These are phyloP conservation scores for Muntiacus reevesi DNA, from an alignment of 2,113 vertebrate genomes.

Conservation along the genomic window DNA sequence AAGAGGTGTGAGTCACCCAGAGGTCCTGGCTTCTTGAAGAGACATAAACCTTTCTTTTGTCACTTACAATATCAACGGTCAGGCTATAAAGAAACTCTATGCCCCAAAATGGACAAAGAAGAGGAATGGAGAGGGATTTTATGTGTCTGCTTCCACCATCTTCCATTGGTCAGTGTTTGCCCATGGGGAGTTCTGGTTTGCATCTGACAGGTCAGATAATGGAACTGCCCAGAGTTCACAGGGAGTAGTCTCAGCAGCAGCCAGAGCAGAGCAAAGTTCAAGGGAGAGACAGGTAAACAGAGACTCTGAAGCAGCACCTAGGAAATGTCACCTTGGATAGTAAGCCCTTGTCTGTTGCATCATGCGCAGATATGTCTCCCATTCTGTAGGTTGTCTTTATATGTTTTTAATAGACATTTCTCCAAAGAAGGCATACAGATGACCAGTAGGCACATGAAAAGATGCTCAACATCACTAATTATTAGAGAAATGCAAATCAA, in stretches of 20 bases:
- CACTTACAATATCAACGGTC: neutral
- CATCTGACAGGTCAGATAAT: neutral
- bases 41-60: neutral
- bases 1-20: neutral
- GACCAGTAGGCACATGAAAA: neutral
- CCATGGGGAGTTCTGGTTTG: neutral
- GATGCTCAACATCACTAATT: neutral
- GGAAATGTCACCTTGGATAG: neutral
- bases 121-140: neutral
- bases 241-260: neutral
- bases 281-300: neutral
- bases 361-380: neutral
- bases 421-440: neutral
- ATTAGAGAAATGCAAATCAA: neutral
- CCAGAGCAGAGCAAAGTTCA: neutral
- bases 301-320: neutral
- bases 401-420: neutral
- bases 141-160: neutral
- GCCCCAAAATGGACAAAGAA: neutral
- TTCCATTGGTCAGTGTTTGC: neutral
- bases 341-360: neutral
- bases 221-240: neutral
- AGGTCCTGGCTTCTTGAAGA: neutral
- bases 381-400: neutral
- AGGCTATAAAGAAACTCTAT: neutral